Percentiles rank a stretch among this genome's conserved stretches.
Evolutionary conservation across 2,113 vertebrate species (phyloP).

Genomic region (Abramis brama): DNA sequence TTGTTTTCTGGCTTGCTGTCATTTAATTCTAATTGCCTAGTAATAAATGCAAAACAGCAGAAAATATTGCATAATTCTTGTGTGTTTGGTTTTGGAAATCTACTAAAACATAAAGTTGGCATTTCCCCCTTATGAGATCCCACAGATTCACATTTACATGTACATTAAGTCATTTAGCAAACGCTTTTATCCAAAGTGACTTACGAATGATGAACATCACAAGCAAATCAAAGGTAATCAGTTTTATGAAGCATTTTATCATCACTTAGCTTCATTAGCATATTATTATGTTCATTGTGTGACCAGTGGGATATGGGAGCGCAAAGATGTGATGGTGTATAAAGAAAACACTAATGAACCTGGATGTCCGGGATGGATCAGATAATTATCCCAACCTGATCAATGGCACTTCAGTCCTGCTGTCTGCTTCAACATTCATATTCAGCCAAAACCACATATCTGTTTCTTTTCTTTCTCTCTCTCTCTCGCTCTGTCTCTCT

Average conservation of each 20-base stretch:
- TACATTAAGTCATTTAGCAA: not conserved
- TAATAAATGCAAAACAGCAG: not conserved
- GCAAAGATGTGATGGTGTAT: constrained; percentile 34
- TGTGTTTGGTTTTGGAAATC: not conserved
- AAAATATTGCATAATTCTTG: not conserved
- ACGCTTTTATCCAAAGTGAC: not conserved
- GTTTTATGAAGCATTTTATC: constrained; percentile 67
- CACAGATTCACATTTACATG: not conserved
- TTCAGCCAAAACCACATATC: constrained; percentile 63
- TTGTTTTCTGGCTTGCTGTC: no score
- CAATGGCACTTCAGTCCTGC: constrained; percentile 65
- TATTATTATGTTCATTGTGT: constrained; percentile 64
- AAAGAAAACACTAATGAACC: constrained; percentile 60
- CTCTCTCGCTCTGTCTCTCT: constrained; percentile 16
- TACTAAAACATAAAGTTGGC: not conserved
- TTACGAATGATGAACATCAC: not conserved
- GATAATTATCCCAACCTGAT: constrained; percentile 73
- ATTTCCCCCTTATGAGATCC: no score
- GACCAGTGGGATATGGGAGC: constrained; percentile 44
- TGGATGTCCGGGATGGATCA: constrained; percentile 63
- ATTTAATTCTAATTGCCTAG: no score
- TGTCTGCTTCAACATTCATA: constrained; percentile 63
- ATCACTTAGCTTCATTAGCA: constrained; percentile 66
- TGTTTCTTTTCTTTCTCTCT: constrained; percentile 62
- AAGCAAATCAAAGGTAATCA: constrained; percentile 64